Base-by-base conservation (phyloP, 2,113 vertebrate genomes). In the Oreochromis spilurus region DNA sequence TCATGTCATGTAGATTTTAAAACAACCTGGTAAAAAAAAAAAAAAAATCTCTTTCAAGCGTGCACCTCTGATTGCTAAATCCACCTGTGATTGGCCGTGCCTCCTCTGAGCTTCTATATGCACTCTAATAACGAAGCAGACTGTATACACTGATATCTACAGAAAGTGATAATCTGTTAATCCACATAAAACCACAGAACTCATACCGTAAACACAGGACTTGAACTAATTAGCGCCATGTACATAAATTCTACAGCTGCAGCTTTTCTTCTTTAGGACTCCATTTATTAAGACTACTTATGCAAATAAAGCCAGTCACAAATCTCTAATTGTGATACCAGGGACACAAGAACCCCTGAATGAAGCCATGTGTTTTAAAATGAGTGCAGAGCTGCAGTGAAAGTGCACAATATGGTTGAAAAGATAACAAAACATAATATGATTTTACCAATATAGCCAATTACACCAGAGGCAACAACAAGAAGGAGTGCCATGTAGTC, bases 1-100 rank as follows among this genome's bases (percentile, higher is more conserved):
- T 89, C 53, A 92, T 90, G 84, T 88, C 43, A 79, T 84, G 84
- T 84, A 77, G 62, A 92, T 87, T 82, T 84, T 87, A 83, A 79
- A 90, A 83, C 62, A 77, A 62, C 45, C n/a, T 29, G 48, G 24
- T 65, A 88, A 85, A 67, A 88, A 90, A 52, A 70, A 88, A 24
- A 85, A 26, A 90, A 62, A 4, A 38, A 89, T 62, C 45, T 84
- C 54, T 89, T 92, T 92, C 52, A 91, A 84, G 34, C 88, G 54
- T 3, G 1, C 50, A 70, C 54, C 52, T 13, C 14, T 48, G 34
- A 67, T 82, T n/a, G 2, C 29, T 17, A 80, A 79, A 84, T 91
- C 88, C 50, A 84, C 79, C 84, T 85, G 3, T 38, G 58, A 70
- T 84, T 78, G 52, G 13, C n/a, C 38, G 11, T 54, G 36, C 16